Evolutionary conservation across 1,140 invertebrate species (phyloP).

Genomic region (Listronotus bonariensis): DNA sequence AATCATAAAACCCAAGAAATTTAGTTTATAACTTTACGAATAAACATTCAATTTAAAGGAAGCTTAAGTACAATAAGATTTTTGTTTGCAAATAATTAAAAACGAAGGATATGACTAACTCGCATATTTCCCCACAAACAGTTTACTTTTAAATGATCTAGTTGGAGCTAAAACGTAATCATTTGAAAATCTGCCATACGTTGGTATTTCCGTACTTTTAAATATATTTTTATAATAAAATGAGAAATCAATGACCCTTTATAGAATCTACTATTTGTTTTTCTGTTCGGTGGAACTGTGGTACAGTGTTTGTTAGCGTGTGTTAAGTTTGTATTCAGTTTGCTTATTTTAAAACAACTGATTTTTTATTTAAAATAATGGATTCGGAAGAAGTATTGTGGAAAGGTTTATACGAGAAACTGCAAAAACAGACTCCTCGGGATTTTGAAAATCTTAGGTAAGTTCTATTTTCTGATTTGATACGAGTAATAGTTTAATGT

Average conservation of each 20-base stretch:
- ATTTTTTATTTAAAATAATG: conserved; percentile 14
- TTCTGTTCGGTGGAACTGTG: too few relatives aligned
- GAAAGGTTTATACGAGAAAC: conserved; percentile 20
- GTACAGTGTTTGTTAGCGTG: too few relatives aligned
- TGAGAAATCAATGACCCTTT: too few relatives aligned
- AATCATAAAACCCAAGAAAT: too few relatives aligned
- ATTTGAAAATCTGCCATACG: background rate
- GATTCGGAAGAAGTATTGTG: conserved; percentile 10
- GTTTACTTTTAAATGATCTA: background rate
- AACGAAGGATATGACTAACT: conserved; percentile 28
- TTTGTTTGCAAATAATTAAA: conserved; percentile 22
- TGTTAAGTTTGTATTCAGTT: conserved; percentile 4
- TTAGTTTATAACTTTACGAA: background rate
- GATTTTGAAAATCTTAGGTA: conserved; percentile 18
- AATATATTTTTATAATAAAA: too few relatives aligned
- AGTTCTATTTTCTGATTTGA: background rate
- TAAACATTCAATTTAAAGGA: background rate
- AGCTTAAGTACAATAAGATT: background rate
- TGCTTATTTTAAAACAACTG: background rate
- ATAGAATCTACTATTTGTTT: too few relatives aligned
- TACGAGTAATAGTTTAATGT: too few relatives aligned
- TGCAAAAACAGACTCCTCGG: conserved; percentile 18
- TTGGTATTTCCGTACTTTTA: too few relatives aligned
- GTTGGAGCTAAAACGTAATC: too few relatives aligned
- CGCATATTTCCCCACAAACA: conserved; percentile 8